Evolutionary conservation across 2,113 vertebrate genomes (phyloP), one percentile per base, ranked within the genome.

Genomic region (Falcunculus frontatus): DNA sequence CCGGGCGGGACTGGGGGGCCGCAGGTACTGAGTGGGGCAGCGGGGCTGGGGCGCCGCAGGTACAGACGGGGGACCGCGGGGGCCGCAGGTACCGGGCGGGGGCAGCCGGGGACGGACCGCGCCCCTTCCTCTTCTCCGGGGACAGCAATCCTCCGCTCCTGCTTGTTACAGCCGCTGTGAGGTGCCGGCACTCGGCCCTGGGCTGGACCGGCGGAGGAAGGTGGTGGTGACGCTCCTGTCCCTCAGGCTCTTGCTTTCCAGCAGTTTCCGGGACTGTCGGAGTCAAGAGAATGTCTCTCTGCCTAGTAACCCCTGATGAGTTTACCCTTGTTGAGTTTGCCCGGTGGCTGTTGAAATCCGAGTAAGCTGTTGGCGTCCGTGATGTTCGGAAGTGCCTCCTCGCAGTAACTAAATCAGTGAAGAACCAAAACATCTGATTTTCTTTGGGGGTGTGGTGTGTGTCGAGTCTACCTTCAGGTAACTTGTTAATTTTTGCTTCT

Each of bases 141-240:
- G 3, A 2, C 22, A 3, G 42, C 8, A 16, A 13, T 4, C 3
- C 5, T 32, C 5, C 4, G 10, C 1, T 33, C 3, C 10, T 3
- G 11, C 9, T 39, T 67, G 46, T 27, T 26, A 42, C 37, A 60
- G 55, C 35, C 10, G 35, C 35, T 21, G 14, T 6, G 35, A 27
- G 37, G 30, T 32, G 60, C 11, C 8, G 12, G 25, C 22, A 15
- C 18, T 37, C 33, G 15, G 33, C 15, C 35, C 13, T 7, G 30
- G 49, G 29, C 41, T 33, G 46, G 18, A 7, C 33, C 13, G 8
- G n/a, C 7, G 17, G 19, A 22, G 13, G 20, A 16, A 29, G 17
- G 33, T 5, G 15, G 4, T 5, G 30, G 30, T 17, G 89, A 27
- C n/a, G 1, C 23, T 56, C 30, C 23, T 26, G 19, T 32, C 33